Evolutionary conservation across 2,113 vertebrate genomes (phyloP), one percentile per base, ranked within the genome.

Genomic region (Notothenia coriiceps): DNA sequence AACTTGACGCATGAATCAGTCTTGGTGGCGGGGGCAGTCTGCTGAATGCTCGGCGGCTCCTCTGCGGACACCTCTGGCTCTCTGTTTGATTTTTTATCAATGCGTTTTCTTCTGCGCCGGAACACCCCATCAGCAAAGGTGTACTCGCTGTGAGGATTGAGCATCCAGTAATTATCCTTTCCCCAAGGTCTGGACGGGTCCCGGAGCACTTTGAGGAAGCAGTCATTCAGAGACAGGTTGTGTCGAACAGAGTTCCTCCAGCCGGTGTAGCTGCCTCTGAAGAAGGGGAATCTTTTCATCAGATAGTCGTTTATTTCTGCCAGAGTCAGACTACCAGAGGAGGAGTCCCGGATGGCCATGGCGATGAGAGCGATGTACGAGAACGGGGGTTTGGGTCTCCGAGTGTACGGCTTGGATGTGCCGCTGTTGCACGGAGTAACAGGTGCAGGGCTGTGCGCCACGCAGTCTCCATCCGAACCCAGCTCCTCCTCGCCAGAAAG

Each of bases 121-220:
- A 99, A 99, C 84, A 98, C 97, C 14, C 98, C 98, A 62, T 98
- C 98, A 2, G 97, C 98, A 73, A 98, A 98, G 55, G 98, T 98
- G 94, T 99, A 99, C 76, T 98, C 97, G 92, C 97, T 98, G 76
- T 97, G 96, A 13, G 98, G 98, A 86, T 98, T 99, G 66, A 99
- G 96, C 97, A 98, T 98, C 98, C 98, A 99, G 93, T 97, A 99
- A 91, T 98, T 99, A 93, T 98, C 98, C 91, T 99, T 99, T 63
- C 97, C 98, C 98, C 98, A 98, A 20, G 97, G 97, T 67, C 98
- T 94, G 43, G 97, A 97, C 3, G 97, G 96, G 93, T 99, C 98
- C 76, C 97, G 96, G 40, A 99, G 95, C 89, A 99, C 97, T 85
- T 98, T 98, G 74, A 98, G 94, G 85, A 98, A 98, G 84, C 97